Conservation (phyloP, 1,140 invertebrate species). For the Neocloeon triangulifer region DNA sequence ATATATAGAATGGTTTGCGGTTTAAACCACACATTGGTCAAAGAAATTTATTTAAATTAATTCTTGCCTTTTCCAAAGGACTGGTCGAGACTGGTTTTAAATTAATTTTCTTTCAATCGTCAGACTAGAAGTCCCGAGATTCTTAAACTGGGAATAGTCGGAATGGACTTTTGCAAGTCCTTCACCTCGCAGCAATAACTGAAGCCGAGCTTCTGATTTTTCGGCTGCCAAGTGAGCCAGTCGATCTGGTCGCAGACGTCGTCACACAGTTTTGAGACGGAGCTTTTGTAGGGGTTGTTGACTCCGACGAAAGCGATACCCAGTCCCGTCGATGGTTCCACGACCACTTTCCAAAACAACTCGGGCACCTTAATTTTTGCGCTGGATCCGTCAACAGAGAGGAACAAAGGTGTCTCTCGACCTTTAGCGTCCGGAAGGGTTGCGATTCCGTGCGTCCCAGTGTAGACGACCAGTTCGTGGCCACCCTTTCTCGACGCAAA, state of each 20-base stretch:
- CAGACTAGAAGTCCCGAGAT: too few species aligned
- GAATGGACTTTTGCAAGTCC: too few species aligned
- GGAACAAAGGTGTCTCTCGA: too few species aligned
- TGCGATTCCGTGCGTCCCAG: constrained; percentile 17
- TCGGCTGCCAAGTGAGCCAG: constrained; percentile 25
- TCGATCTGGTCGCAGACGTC: constrained; percentile 25
- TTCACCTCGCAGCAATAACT: constrained; percentile 41
- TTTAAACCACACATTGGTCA: too few species aligned
- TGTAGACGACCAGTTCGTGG: constrained; percentile 13
- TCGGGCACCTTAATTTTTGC: constrained; percentile 26
- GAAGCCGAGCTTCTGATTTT: constrained; percentile 28
- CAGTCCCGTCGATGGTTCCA: constrained; percentile 21
- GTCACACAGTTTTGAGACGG: constrained; percentile 4
- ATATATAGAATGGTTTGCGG: too few species aligned
- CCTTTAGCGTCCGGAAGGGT: constrained; percentile 14
- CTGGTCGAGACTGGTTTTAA: too few species aligned
- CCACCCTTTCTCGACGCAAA: too few species aligned
- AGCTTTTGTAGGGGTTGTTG: constrained; percentile 32
- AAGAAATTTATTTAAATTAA: too few species aligned
- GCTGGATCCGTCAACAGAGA: constrained; percentile 18
- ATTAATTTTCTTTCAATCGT: too few species aligned
- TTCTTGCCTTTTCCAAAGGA: too few species aligned
- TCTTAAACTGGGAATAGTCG: too few species aligned
- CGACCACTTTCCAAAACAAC: constrained; percentile 35
- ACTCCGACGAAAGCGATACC: constrained; percentile 33